Base-by-base conservation (phyloP, 2,797 vertebrate genomes). In the Cuculus canorus region DNA sequence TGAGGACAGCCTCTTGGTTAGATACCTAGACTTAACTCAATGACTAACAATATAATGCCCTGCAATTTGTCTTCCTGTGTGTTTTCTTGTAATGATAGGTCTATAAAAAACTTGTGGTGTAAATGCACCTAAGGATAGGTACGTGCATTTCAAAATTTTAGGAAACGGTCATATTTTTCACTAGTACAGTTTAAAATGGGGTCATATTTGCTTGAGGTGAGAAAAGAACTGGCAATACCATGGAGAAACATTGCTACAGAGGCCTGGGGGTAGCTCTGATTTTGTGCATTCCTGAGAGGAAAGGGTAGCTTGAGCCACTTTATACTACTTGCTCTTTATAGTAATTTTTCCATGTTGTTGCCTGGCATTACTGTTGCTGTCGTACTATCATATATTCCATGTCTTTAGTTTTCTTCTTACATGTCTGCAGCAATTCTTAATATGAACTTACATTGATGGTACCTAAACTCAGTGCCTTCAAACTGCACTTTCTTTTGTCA, bases 401-500 rank as follows among this genome's bases (percentile, higher is more conserved):
- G 2, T 80, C 75, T 71, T 87, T 79, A 60, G 39, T 68, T 73
- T 84, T 93, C 50, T 56, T 93, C 52, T 63, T 59, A 88, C 23
- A 27, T 7, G 30, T 41, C 82, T 81, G 57, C 65, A 83, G 82
- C 54, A 91, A 65, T 47, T 84, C 83, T 64, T 60, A 93, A 57
- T 71, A 87, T 28, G 54, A 92, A n/a, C 47, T 92, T 25, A 48
- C 12, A 35, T 69, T 66, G 86, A 48, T 16, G 32, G 60, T 59
- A 86, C n/a, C 61, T 56, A 85, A 82, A 64, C 50, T 88, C 37
- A 76, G n/a, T 35, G 88, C 35, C 47, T 91, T 69, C 35, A 81
- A 41, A 94, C 70, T 60, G 81, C 92, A 82, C 86, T 83, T 92
- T 41, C 77, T 87, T 95, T 93, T 82, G 39, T 50, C 54, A 78